These are phyloP conservation scores for Sialis fuliginosa DNA, from an alignment of 2,888 invertebrate species.

Conservation along the genomic window DNA sequence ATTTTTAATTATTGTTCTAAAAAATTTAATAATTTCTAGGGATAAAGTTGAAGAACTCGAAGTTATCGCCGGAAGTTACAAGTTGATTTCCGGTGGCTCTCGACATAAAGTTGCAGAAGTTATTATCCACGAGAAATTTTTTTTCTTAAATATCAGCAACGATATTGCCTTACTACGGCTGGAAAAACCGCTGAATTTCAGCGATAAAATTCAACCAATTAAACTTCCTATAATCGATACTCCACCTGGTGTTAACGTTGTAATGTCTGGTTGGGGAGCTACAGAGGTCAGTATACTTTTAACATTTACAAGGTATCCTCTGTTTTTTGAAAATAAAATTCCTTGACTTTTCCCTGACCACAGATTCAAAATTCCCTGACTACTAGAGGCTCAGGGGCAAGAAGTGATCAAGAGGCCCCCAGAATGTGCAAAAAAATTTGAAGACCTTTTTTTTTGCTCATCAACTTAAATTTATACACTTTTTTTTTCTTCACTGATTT, in stretches of 20 bases:
- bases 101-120: not conserved
- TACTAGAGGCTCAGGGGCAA: too few species aligned
- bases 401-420: too few species aligned
- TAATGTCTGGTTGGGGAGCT: slow-evolving; percentile 8
- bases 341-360: too few species aligned
- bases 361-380: too few species aligned
- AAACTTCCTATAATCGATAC: slow-evolving; percentile 3
- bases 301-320: too few species aligned
- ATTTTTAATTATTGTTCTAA: too few species aligned
- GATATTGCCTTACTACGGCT: slow-evolving; percentile 6
- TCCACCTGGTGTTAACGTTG: not conserved
- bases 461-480: too few species aligned
- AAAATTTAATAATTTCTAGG: too few species aligned
- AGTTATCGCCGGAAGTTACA: slow-evolving; percentile 29
- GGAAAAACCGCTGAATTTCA: not conserved
- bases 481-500: too few species aligned
- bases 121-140: slow-evolving; percentile 1
- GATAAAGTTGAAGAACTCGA: slow-evolving; percentile 8
- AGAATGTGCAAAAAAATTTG: too few species aligned
- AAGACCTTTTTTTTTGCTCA: too few species aligned
- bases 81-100: slow-evolving; percentile 18
- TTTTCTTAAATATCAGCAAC: slow-evolving; percentile 3
- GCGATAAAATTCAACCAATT: slow-evolving; percentile 4
- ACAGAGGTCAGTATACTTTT: not conserved
- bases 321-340: too few species aligned